Conservation (phyloP, 2,113 vertebrate genomes). For the Psittacula cyanocephala region DNA sequence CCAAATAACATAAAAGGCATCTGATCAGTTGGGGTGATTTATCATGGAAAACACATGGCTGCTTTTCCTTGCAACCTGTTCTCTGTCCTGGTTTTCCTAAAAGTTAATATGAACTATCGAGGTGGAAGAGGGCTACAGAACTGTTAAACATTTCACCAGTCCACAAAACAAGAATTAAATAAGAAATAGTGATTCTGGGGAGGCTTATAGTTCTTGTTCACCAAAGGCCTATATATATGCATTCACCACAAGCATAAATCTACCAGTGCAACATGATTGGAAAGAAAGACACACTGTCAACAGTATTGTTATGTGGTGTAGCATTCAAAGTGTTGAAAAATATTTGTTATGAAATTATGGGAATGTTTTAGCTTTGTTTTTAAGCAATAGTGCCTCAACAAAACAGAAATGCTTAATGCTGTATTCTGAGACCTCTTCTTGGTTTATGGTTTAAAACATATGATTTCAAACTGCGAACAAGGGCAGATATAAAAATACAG, state of each 20-base stretch:
- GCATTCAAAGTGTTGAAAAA: slow-evolving; percentile 56
- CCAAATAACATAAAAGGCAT: background rate
- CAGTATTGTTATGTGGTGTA: slow-evolving; percentile 35
- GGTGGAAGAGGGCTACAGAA: background rate
- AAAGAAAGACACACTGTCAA: slow-evolving; percentile 22
- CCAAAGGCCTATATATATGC: background rate
- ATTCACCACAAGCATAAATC: slow-evolving; percentile 20
- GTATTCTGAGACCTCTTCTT: background rate
- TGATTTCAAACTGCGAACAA: slow-evolving; percentile 17
- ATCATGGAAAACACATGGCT: background rate
- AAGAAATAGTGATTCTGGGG: background rate
- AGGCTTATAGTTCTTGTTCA: background rate
- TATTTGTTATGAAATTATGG: slow-evolving; percentile 60
- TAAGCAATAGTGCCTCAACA: slow-evolving; percentile 34
- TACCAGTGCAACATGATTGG: background rate
- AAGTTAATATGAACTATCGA: background rate
- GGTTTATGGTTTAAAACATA: background rate
- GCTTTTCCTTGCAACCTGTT: background rate
- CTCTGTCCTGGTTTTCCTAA: background rate
- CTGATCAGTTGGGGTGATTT: background rate
- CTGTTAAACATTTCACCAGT: background rate
- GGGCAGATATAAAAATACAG: background rate
- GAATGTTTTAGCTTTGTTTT: slow-evolving; percentile 51
- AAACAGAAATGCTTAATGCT: slow-evolving; percentile 3
- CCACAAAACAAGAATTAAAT: background rate